phyloP scores from a whole-genome alignment of 2,797 vertebrate species.

The Crocidura indochinensis region DNA sequence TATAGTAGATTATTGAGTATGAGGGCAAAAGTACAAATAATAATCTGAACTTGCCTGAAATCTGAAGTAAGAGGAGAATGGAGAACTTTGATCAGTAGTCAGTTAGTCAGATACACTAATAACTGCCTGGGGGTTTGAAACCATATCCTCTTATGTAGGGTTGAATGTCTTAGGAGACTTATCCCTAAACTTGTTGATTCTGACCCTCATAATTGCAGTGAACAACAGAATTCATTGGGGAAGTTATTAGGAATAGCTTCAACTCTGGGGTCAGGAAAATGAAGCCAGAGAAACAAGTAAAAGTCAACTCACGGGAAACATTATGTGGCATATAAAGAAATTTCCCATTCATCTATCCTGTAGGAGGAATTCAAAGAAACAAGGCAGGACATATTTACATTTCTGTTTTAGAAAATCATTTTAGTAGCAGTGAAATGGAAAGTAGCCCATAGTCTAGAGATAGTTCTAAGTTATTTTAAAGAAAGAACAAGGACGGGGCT shows the following conservation, averaged over 20 bases:
- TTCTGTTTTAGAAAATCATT: conserved; percentile 45
- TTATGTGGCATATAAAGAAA: neutral
- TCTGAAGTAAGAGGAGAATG: neutral
- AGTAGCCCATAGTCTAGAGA: conserved; percentile 30
- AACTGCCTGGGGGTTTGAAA: neutral
- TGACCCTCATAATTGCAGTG: conserved; percentile 18
- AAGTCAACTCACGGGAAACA: neutral
- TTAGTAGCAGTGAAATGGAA: conserved; percentile 42
- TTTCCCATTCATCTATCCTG: neutral
- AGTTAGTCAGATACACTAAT: neutral
- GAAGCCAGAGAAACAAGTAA: conserved; percentile 28
- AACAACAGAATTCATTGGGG: neutral
- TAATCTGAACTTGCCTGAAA: neutral
- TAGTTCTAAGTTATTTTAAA: conserved; percentile 50
- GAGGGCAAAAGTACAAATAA: neutral
- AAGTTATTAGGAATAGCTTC: neutral
- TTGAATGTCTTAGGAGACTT: neutral
- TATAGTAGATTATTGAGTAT: too few relatives aligned
- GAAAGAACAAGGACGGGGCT: too few relatives aligned
- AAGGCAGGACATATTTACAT: conserved; percentile 15
- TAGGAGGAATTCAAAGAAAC: conserved; percentile 17
- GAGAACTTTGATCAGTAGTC: neutral
- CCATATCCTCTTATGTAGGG: neutral
- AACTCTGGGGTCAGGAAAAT: neutral
- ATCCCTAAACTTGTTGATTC: neutral